phyloP scores from a whole-genome alignment of 2,888 invertebrate genomes.

The Spicauda simplicius region DNA sequence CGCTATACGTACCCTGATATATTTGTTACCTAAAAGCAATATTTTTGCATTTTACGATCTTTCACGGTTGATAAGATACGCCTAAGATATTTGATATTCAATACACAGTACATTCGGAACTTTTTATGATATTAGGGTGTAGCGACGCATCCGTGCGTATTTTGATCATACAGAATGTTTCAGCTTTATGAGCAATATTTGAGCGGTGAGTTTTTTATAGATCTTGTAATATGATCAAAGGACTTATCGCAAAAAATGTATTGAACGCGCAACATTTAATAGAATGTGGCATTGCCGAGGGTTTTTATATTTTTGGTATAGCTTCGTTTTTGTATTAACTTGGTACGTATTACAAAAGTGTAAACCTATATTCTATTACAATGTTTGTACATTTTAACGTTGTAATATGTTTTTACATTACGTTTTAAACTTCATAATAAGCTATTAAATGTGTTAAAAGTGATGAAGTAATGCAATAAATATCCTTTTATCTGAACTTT shows the following conservation, averaged over 20 bases:
- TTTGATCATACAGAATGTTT: conserved; percentile 31
- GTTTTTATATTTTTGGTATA: background rate
- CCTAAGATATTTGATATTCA: conserved; percentile 33
- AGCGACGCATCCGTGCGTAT: conserved; percentile 26
- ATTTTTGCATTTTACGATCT: conserved; percentile 30
- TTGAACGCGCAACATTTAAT: background rate
- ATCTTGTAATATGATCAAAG: conserved; percentile 11
- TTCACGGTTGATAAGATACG: conserved; percentile 31
- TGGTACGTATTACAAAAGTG: background rate
- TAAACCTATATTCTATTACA: too few species aligned
- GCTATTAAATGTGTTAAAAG: too few species aligned
- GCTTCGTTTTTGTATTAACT: background rate
- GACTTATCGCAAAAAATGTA: background rate
- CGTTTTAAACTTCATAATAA: too few species aligned
- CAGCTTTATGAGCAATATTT: conserved; percentile 31
- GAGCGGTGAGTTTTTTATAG: conserved; percentile 4
- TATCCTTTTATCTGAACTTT: background rate
- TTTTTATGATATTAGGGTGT: conserved; percentile 35
- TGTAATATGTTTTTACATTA: too few species aligned
- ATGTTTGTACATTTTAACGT: too few species aligned
- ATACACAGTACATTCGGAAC: conserved; percentile 34
- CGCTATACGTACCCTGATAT: background rate
- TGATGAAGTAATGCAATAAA: too few species aligned
- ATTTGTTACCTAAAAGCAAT: conserved; percentile 16
- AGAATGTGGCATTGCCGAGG: background rate